These are phyloP conservation scores for Sussaba pulchella DNA, from an alignment of 2,888 invertebrate genomes.

Conservation along the genomic window DNA sequence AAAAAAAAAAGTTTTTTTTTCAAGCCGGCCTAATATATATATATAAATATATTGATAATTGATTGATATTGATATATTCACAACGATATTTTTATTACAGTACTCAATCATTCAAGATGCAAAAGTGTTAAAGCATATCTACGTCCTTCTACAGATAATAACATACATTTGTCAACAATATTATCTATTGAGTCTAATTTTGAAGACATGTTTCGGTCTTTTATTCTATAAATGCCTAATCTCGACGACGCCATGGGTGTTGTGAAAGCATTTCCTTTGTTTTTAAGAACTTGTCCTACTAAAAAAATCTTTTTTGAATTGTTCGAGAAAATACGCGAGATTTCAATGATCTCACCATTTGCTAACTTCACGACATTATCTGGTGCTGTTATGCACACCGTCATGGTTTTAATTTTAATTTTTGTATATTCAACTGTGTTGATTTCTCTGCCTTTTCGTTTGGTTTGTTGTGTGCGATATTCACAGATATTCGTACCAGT, in stretches of 20 bases:
- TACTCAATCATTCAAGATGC: conserved; percentile 42
- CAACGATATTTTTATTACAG: no score
- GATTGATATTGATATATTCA: no score
- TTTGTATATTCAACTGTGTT: conserved; percentile 26
- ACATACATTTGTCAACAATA: conserved; percentile 42
- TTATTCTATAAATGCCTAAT: conserved; percentile 46
- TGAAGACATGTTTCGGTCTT: not conserved
- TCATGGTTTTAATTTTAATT: conserved; percentile 44
- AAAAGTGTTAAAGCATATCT: conserved; percentile 34
- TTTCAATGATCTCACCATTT: conserved; percentile 35
- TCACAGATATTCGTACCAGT: not conserved
- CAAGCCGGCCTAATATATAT: no score
- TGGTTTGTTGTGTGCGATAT: no score
- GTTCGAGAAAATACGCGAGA: conserved; percentile 31
- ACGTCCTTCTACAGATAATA: conserved; percentile 35
- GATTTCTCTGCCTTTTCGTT: conserved; percentile 1
- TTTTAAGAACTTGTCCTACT: conserved; percentile 30
- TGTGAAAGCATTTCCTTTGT: conserved; percentile 47
- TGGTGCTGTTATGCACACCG: conserved; percentile 42
- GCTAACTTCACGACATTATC: conserved; percentile 54
- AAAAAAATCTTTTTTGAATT: conserved; percentile 24
- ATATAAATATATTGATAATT: no score
- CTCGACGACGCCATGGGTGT: conserved; percentile 42
- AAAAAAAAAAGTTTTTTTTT: no score
- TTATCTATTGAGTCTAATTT: conserved; percentile 21